phyloP scores from a whole-genome alignment of 2,888 invertebrate genomes.

The Eupeodes luniger region DNA sequence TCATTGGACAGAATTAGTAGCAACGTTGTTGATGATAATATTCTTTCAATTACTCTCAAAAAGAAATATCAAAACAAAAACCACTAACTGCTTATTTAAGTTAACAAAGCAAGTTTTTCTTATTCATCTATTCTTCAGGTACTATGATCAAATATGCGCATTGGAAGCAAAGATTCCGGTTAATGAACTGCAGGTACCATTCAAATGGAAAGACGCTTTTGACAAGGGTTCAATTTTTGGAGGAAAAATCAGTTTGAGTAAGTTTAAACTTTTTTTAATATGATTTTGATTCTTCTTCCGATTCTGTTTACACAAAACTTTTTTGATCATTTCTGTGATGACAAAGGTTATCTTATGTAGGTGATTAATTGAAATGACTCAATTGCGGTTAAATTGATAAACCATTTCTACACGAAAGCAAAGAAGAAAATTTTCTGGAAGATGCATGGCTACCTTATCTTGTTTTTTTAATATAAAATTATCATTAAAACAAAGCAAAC shows the following conservation, averaged over 20 bases:
- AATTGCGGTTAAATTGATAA: slow-evolving; percentile 18
- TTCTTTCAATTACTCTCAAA: not conserved
- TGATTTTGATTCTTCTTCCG: not conserved
- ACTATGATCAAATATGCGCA: slow-evolving; percentile 97
- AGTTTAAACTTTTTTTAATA: slow-evolving; percentile 81
- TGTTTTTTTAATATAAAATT: not conserved
- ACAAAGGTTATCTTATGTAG: slow-evolving; percentile 43
- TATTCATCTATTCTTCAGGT: slow-evolving; percentile 86
- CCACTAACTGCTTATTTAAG: not conserved
- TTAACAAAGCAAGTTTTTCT: slow-evolving; percentile 42
- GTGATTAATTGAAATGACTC: slow-evolving; percentile 44
- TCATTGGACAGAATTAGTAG: slow-evolving; percentile 50
- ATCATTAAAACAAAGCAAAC: not conserved
- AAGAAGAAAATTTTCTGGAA: not conserved
- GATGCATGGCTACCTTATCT: not conserved
- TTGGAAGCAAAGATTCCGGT: slow-evolving; percentile 97
- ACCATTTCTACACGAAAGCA: not conserved
- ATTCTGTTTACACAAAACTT: not conserved
- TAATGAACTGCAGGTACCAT: slow-evolving; percentile 97
- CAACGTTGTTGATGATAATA: slow-evolving; percentile 6
- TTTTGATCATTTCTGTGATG: not conserved
- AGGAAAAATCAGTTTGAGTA: slow-evolving; percentile 95
- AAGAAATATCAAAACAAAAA: not conserved
- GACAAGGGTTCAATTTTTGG: slow-evolving; percentile 97
- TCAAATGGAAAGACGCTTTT: slow-evolving; percentile 99